phyloP scores from a whole-genome alignment of 1,140 invertebrate species.

The Acyrthosiphon pisum region DNA sequence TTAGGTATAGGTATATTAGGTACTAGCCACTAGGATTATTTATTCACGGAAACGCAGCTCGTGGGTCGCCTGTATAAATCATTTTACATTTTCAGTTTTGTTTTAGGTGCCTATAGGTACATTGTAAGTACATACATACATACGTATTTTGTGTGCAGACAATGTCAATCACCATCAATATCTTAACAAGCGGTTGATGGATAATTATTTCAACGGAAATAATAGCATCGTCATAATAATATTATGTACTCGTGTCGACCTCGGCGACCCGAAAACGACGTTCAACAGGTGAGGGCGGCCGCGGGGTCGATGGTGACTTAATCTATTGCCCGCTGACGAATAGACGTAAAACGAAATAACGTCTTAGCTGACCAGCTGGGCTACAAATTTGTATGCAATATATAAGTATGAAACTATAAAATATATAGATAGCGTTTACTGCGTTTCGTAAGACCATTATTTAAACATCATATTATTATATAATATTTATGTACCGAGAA shows the following conservation, averaged over 20 bases:
- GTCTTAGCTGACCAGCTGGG: background rate
- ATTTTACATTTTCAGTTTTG: background rate
- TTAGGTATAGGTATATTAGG: background rate
- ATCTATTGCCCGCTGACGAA: background rate
- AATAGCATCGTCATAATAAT: conserved; percentile 16
- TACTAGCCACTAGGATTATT: background rate
- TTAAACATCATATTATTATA: background rate
- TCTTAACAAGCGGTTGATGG: background rate
- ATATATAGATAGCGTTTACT: background rate
- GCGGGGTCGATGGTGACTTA: background rate
- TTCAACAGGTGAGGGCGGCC: background rate
- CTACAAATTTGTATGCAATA: background rate
- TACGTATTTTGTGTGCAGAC: background rate
- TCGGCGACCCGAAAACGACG: background rate
- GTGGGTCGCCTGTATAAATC: background rate
- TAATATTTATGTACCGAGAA: background rate
- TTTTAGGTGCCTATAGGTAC: background rate
- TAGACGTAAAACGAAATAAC: background rate
- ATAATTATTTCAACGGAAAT: background rate
- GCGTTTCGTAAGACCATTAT: background rate
- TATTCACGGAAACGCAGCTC: background rate
- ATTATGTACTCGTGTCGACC: background rate
- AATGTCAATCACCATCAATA: conserved; percentile 1
- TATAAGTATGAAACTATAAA: background rate
- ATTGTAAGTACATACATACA: background rate